Evolutionary conservation across 2,797 vertebrate genomes (phyloP).

Genomic region (Rousettus madagascariensis): DNA sequence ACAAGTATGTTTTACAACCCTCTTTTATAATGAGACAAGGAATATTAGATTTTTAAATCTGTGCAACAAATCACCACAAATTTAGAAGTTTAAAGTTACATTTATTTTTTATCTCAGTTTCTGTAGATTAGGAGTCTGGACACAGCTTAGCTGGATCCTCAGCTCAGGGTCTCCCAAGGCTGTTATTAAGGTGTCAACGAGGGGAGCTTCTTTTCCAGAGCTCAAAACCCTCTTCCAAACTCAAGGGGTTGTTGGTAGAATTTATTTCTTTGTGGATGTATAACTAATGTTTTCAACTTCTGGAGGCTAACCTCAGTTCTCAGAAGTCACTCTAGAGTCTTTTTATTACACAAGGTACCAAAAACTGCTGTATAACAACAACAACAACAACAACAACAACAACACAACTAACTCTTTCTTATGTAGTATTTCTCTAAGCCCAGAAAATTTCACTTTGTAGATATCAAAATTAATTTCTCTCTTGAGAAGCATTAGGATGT

Average conservation of each 20-base stretch:
- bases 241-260: background rate
- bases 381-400: no score
- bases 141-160: background rate
- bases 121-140: background rate
- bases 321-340: background rate
- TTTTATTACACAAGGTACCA: background rate
- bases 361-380: background rate
- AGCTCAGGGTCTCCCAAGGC: background rate
- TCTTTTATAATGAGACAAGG: background rate
- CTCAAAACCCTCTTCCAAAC: background rate
- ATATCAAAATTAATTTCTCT: slow-evolving; percentile 52
- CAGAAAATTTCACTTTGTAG: background rate
- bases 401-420: background rate
- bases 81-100: background rate
- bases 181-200: background rate
- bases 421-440: background rate
- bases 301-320: background rate
- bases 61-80: background rate
- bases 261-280: background rate
- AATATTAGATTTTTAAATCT: background rate
- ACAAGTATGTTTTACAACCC: background rate
- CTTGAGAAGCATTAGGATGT: slow-evolving; percentile 57
- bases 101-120: background rate
- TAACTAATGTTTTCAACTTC: background rate
- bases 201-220: background rate